Evolutionary conservation across 2,113 vertebrate genomes (phyloP).

Genomic region (Psammodynastes pulverulentus): DNA sequence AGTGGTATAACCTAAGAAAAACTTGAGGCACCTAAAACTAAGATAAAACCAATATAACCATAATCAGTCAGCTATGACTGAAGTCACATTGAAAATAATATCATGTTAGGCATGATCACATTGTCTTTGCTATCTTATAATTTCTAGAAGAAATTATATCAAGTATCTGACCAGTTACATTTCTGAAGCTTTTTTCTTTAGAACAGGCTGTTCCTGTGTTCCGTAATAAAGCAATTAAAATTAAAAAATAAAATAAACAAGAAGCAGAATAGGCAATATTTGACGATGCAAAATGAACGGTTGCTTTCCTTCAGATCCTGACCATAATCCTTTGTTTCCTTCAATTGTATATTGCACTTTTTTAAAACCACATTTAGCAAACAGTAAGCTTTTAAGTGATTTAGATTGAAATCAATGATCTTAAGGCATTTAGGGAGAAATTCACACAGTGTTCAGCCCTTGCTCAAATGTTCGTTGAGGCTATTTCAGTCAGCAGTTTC

Average conservation of each 20-base stretch:
- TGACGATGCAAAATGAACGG: neutral
- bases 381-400: neutral
- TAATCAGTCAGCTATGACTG: neutral
- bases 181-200: neutral
- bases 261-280: neutral
- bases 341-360: neutral
- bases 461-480: neutral
- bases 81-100: neutral
- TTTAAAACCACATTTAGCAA: neutral
- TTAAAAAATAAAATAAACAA: neutral
- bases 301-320: neutral
- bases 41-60: neutral
- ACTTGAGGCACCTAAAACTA: neutral
- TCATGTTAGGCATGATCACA: neutral
- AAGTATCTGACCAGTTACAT: neutral
- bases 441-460: neutral
- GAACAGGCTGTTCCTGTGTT: neutral
- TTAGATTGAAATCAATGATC: neutral
- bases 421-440: neutral
- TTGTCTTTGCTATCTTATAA: neutral
- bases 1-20: neutral
- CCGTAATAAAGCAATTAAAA: neutral
- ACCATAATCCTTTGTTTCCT: neutral
- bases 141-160: neutral
- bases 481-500: neutral